Base-by-base conservation (phyloP, 2,113 vertebrate species). In the Cryptoleucopteryx plumbea region DNA sequence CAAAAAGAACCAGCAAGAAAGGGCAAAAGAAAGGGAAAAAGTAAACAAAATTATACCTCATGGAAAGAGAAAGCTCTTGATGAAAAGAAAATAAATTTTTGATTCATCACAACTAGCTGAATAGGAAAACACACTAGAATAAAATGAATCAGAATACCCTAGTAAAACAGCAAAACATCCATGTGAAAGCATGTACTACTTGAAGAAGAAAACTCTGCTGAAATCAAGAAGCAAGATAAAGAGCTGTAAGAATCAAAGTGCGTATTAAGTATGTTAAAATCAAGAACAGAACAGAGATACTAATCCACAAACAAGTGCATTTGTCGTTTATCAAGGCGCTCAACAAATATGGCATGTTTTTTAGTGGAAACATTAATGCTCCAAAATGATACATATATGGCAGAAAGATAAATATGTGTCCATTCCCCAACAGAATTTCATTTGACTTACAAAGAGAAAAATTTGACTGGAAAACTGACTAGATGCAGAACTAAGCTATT, bases 111-210 rank as follows among this genome's bases (percentile, higher is more conserved):
- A 91, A 79, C 83, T 88, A 50, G 77, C 81, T 97, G 93, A 97
- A 96, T 84, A 97, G 97, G 94, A 96, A 97, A 93, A 82, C 93
- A 63, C 80, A 93, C 82, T 94, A 96, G 86, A 97, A 82, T 71
- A 94, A 97, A 96, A 98, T 98, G 93, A 98, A 98, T 97, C 82
- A 67, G 71, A 97, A 95, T 96, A 98, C 95, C 95, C 90, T 68
- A 97, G 96, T 94, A 98, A 90, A 97, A 97, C 58, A 97, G 89
- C 92, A 95, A 93, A 96, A 68, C 14, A 78, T 86, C 77, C 90
- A 88, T 75, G 77, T 90, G 90, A 97, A 97, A 96, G 65, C 82
- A 92, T 47, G 88, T 89, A 84, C 29, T 97, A 81, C 94, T 96
- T 90, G 90, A 98, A 97, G 82, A 97, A 93, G 89, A 80, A 95